Evolutionary conservation across 2,888 invertebrate species (phyloP).

Genomic region (Proisotoma minuta): DNA sequence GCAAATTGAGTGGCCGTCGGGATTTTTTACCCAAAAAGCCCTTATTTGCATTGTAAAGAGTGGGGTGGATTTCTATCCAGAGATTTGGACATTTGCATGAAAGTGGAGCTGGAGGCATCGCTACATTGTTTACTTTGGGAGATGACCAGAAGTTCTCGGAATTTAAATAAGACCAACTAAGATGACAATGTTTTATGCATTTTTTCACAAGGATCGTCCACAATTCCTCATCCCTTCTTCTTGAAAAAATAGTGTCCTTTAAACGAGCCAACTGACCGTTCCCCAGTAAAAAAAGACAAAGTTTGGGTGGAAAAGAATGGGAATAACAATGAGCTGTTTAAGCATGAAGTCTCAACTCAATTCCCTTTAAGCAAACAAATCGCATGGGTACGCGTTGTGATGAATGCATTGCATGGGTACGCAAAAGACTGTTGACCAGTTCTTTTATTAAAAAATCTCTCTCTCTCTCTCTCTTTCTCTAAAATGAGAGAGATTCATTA

Average conservation of each 20-base stretch:
- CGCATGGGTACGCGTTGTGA: neutral
- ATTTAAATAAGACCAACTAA: conserved; percentile 21
- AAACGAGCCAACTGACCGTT: too few species aligned
- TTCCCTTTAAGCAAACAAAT: conserved; percentile 1
- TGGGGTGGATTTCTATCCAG: conserved; percentile 2
- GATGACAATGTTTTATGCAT: conserved; percentile 47
- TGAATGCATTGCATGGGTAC: neutral
- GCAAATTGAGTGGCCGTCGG: neutral
- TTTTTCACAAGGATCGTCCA: conserved; percentile 18
- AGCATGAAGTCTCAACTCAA: neutral
- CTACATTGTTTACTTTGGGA: conserved; percentile 38
- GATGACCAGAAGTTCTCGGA: neutral
- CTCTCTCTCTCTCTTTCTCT: too few species aligned
- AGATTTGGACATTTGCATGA: conserved; percentile 47
- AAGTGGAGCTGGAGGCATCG: conserved; percentile 31
- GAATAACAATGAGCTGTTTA: conserved; percentile 4
- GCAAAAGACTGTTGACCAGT: neutral
- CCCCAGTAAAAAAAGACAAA: too few species aligned
- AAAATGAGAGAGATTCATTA: too few species aligned
- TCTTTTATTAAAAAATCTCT: neutral
- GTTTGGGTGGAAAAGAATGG: neutral
- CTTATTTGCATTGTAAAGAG: conserved; percentile 45
- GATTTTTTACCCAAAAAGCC: conserved; percentile 17
- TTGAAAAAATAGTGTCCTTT: too few species aligned
- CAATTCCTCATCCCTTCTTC: neutral